Conservation (phyloP, 2,797 vertebrate genomes). For the Sebastes minor region DNA sequence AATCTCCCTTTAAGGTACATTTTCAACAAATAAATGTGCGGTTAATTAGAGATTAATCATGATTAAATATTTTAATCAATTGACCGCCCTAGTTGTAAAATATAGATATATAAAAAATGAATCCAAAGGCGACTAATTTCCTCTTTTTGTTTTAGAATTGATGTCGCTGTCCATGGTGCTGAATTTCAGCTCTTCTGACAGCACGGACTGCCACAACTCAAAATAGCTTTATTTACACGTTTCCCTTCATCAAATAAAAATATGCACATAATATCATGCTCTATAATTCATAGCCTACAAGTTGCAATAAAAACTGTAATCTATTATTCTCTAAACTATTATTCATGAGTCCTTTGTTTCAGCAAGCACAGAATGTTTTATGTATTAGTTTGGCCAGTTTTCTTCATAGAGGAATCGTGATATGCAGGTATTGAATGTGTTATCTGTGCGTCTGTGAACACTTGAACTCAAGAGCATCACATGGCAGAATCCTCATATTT, state of each 20-base stretch:
- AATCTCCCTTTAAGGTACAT: too few relatives aligned
- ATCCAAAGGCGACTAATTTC: background rate
- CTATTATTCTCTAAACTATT: slow-evolving; percentile 10
- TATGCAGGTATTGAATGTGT: background rate
- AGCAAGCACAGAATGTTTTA: background rate
- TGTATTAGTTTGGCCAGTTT: background rate
- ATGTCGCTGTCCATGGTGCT: slow-evolving; percentile 40
- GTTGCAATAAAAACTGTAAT: slow-evolving; percentile 1
- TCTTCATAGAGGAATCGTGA: background rate
- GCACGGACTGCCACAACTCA: background rate
- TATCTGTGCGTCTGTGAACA: background rate
- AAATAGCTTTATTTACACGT: background rate
- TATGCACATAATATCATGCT: background rate
- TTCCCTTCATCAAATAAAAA: background rate
- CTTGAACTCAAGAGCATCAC: slow-evolving; percentile 13
- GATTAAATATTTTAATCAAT: too few relatives aligned
- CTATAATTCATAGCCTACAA: background rate
- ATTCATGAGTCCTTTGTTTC: slow-evolving; percentile 15
- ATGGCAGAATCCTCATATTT: slow-evolving; percentile 5
- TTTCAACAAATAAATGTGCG: too few relatives aligned
- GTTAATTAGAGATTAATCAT: too few relatives aligned
- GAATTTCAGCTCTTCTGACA: background rate
- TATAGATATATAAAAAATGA: background rate
- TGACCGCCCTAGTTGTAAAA: background rate
- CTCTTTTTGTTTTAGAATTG: background rate